Evolutionary conservation across 64 coral and sea anemone genomes (phyloP), one percentile per base, ranked within the genome.

Genomic region (Cladopsammia gracilis): DNA sequence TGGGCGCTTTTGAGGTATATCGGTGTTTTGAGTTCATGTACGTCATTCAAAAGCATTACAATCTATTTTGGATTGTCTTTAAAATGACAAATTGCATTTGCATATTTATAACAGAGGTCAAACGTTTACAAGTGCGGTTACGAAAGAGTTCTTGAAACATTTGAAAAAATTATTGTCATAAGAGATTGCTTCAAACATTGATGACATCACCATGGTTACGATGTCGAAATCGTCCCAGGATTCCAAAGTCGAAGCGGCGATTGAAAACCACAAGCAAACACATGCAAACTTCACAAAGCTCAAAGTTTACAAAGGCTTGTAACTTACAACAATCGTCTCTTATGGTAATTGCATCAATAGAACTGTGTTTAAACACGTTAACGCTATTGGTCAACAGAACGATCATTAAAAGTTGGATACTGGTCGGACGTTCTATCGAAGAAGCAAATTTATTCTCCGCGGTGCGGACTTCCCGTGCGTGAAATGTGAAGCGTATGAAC

Each of bases 351-450:
- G 42, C 45, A 13, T 84, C 80, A 84, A 68, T 49, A 67, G 80
- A 64, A 51, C 45, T 68, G 62, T 68, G 62, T 84, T 84, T 68
- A 84, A 82, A 82, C 78, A 82, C 78, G 2, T 19, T 46, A 82
- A 84, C 12, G 60, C 80, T 11, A 84, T 84, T 84, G 80, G 80
- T 84, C 80, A 84, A 84, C 46, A 84, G 25, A 65, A 12, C 5
- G 76, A 19, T 48, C 61, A 62, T 84, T 51, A 84, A 13, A 67
- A 42, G 16, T 14, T 43, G 79, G 23, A 82, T 82, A 62, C 53
- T 64, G 44, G 16, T 44, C 78, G 58, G 7, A 82, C 34, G 0
- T 72, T 15, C 70, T 7, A 13, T 26, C 3, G 0, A 13, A 13
- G 9, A 5, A 61, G 43, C 13, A 10, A 9, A 64, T 59, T 20